Conservation (phyloP, 2,888 invertebrate genomes). For the Junonia oenone region DNA sequence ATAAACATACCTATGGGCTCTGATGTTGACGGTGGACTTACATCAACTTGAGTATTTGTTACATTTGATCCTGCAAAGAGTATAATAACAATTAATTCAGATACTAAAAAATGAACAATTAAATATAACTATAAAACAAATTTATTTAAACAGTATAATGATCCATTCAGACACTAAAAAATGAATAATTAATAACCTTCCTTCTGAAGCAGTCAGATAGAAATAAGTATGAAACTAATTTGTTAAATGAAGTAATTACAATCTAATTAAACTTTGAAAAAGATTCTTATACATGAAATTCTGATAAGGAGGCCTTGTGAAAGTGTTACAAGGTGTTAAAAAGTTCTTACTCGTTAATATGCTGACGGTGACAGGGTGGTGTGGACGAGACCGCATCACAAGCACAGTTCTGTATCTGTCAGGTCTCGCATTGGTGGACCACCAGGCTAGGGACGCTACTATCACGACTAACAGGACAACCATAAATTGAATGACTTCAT, state of each 20-base stretch:
- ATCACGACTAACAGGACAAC: conserved; percentile 74
- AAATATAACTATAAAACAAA: background rate
- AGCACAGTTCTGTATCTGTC: conserved; percentile 85
- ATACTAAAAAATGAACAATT: background rate
- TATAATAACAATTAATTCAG: background rate
- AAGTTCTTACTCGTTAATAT: conserved; percentile 53
- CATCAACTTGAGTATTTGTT: conserved; percentile 37
- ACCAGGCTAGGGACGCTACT: conserved; percentile 86
- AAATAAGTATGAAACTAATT: background rate
- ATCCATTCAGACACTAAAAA: background rate
- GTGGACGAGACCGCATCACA: conserved; percentile 73
- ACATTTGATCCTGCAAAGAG: conserved; percentile 43
- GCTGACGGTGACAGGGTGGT: conserved; percentile 61
- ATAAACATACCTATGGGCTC: conserved; percentile 45
- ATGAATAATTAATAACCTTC: background rate
- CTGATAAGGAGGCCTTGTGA: background rate
- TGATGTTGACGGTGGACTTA: conserved; percentile 33
- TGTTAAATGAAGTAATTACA: no score
- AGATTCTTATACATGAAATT: background rate
- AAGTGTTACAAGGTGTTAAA: no score
- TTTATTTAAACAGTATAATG: no score
- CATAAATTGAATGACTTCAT: conserved; percentile 89
- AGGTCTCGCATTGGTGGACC: conserved; percentile 85
- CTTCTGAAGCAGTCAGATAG: no score
- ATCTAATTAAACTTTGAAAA: background rate